Percentiles rank a stretch among this genome's conserved stretches.
Conservation (phyloP, 2,888 invertebrate species). For the Drosophila phalerata region DNA sequence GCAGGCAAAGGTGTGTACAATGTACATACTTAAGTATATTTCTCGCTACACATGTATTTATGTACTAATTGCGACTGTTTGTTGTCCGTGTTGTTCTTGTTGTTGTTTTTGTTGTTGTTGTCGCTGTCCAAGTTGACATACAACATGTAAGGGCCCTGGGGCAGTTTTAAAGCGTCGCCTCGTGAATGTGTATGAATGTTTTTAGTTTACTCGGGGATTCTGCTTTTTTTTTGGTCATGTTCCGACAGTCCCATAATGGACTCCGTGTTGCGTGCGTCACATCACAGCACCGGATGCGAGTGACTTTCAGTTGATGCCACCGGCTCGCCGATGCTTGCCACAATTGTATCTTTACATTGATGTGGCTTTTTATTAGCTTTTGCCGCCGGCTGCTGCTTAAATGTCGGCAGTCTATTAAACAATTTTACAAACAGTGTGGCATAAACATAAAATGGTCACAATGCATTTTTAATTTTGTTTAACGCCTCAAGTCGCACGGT, state of each 20-base stretch:
- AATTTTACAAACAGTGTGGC: conserved; percentile 23
- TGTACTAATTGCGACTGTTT: conserved; percentile 69
- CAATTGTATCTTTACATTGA: conserved; percentile 53
- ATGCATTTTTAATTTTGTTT: neutral
- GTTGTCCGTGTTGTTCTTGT: conserved; percentile 32
- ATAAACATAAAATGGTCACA: neutral
- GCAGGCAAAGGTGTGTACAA: conserved; percentile 20
- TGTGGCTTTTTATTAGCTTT: conserved; percentile 70
- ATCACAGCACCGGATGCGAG: conserved; percentile 59
- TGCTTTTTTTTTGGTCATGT: conserved; percentile 36
- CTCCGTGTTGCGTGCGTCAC: conserved; percentile 48
- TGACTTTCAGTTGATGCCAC: conserved; percentile 24
- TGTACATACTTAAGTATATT: conserved; percentile 35
- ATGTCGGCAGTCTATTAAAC: conserved; percentile 49
- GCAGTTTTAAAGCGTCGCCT: conserved; percentile 67
- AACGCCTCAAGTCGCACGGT: neutral
- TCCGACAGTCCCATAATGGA: conserved; percentile 46
- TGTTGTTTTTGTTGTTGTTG: conserved; percentile 24
- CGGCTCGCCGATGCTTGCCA: conserved; percentile 22
- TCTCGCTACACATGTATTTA: conserved; percentile 39
- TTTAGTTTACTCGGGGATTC: conserved; percentile 47
- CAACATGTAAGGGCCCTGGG: conserved; percentile 70
- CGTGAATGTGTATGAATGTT: conserved; percentile 39
- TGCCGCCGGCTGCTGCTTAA: conserved; percentile 62
- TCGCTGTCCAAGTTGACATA: conserved; percentile 72